Conservation (phyloP, 2,888 invertebrate species). For the Margaritifera margaritifera region DNA sequence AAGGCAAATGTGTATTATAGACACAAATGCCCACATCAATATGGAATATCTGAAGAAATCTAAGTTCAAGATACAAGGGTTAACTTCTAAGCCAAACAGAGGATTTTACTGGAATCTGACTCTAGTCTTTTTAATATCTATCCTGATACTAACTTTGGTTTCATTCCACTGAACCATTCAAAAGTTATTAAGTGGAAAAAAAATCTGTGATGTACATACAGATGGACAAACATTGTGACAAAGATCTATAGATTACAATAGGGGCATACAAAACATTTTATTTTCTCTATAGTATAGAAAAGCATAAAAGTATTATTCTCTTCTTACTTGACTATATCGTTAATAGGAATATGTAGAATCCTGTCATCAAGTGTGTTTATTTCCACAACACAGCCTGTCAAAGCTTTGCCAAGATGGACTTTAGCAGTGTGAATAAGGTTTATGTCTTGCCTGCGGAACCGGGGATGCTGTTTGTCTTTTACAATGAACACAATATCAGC, state of each 20-base stretch:
- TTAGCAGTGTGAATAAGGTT: slow-evolving; percentile 71
- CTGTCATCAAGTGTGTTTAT: slow-evolving; percentile 72
- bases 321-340: slow-evolving; percentile 72
- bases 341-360: slow-evolving; percentile 72
- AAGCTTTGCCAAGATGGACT: slow-evolving; percentile 70
- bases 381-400: slow-evolving; percentile 71
- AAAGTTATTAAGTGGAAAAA: too few relatives aligned
- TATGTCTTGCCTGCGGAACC: slow-evolving; percentile 69
- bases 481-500: slow-evolving; percentile 74
- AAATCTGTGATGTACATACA: too few relatives aligned
- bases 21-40: too few relatives aligned
- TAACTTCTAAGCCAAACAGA: too few relatives aligned
- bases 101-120: too few relatives aligned
- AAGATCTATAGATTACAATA: background rate
- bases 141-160: too few relatives aligned
- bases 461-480: slow-evolving; percentile 71
- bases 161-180: too few relatives aligned
- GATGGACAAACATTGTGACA: background rate
- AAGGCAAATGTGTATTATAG: too few relatives aligned
- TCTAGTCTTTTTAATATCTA: too few relatives aligned
- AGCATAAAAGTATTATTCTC: background rate
- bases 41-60: too few relatives aligned
- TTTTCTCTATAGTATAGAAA: background rate
- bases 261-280: background rate
- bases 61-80: too few relatives aligned